These are phyloP conservation scores for Desoria tigrina DNA, from an alignment of 2,888 invertebrate genomes.

Conservation along the genomic window DNA sequence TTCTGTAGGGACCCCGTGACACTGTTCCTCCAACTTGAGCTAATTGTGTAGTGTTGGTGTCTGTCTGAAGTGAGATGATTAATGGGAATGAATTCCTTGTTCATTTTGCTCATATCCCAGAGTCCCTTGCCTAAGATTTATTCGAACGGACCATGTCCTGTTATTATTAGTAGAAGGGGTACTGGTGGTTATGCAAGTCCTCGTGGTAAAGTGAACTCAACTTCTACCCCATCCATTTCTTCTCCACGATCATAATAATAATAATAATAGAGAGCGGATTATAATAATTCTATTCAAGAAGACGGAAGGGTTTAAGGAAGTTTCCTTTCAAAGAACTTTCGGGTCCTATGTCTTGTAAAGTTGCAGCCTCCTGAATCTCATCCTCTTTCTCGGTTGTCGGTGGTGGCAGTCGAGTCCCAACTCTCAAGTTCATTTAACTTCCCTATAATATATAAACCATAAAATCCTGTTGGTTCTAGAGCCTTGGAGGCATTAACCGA, in stretches of 20 bases:
- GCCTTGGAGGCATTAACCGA: not conserved
- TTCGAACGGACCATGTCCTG: not conserved
- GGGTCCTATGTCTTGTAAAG: not conserved
- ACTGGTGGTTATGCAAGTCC: not conserved
- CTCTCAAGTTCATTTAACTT: slow-evolving; percentile 6
- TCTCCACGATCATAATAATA: no score
- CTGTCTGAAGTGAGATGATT: slow-evolving; percentile 52
- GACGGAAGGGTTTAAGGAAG: not conserved
- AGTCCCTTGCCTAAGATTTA: not conserved
- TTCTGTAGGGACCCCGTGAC: not conserved
- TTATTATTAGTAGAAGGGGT: not conserved
- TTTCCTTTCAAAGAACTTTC: slow-evolving; percentile 5
- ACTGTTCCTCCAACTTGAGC: slow-evolving; percentile 23
- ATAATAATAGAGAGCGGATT: slow-evolving; percentile 10
- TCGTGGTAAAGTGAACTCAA: slow-evolving; percentile 6
- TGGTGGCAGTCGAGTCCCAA: no score
- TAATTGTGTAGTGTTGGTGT: slow-evolving; percentile 39
- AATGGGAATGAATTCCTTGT: slow-evolving; percentile 48
- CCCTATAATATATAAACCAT: not conserved
- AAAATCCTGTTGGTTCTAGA: not conserved
- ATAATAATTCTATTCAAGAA: slow-evolving; percentile 14
- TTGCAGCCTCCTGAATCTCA: slow-evolving; percentile 10
- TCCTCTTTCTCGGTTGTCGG: not conserved
- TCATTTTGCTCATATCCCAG: slow-evolving; percentile 19
- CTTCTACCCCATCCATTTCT: not conserved